Conservation (phyloP, 2,113 vertebrate species). For the Piprites chloris region DNA sequence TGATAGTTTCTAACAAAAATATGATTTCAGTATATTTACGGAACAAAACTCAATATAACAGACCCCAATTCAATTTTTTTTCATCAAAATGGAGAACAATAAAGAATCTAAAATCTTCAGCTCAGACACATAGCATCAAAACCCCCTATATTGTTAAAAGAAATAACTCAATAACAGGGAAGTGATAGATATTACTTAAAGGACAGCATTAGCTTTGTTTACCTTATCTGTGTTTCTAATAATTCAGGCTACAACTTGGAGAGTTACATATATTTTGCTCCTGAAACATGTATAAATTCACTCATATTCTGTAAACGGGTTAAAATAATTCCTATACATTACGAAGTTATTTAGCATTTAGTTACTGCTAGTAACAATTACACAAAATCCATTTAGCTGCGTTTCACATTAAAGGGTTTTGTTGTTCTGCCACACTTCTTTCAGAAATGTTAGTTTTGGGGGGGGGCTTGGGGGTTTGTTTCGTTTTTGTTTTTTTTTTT, state of each 20-base stretch:
- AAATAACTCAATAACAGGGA: slow-evolving; percentile 91
- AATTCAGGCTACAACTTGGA: slow-evolving; percentile 53
- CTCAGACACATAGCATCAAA: slow-evolving; percentile 89
- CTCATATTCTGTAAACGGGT: not conserved
- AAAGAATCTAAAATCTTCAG: slow-evolving; percentile 87
- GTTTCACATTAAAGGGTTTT: slow-evolving; percentile 36
- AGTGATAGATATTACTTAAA: slow-evolving; percentile 97
- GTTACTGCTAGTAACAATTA: not conserved
- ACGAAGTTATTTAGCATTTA: not conserved
- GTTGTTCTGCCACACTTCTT: slow-evolving; percentile 10
- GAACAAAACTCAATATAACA: slow-evolving; percentile 93
- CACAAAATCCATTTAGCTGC: not conserved
- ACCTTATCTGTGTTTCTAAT: slow-evolving; percentile 72
- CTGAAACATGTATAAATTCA: slow-evolving; percentile 42
- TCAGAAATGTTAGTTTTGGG: not conserved
- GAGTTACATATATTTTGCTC: slow-evolving; percentile 40
- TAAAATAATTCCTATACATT: not conserved
- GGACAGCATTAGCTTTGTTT: slow-evolving; percentile 84
- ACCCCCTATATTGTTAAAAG: slow-evolving; percentile 87
- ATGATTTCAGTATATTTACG: slow-evolving; percentile 95
- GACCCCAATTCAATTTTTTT: slow-evolving; percentile 95
- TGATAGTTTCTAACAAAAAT: slow-evolving; percentile 99
- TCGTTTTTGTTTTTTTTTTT: no score
- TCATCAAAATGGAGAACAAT: slow-evolving; percentile 97
- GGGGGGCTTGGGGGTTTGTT: not conserved